A percentile compares a stretch with the other conserved stretches of the same genome.
These are phyloP conservation scores for Tragelaphus buxtoni DNA, from an alignment of 2,113 vertebrate species.

Conservation along the genomic window DNA sequence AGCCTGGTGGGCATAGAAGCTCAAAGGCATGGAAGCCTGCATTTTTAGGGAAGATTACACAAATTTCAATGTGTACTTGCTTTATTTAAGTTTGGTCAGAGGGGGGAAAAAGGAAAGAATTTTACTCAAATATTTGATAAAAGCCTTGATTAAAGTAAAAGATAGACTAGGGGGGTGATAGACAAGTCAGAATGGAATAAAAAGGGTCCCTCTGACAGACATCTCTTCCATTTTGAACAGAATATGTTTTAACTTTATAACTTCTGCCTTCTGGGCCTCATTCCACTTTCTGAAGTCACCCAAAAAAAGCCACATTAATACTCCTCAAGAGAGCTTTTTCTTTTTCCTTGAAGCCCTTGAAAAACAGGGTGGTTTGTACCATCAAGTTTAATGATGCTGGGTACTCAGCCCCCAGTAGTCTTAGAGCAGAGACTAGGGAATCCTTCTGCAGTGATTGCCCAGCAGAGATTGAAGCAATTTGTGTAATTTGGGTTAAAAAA, in stretches of 20 bases:
- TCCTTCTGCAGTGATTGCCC: neutral
- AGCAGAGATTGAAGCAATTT: neutral
- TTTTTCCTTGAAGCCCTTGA: conserved; percentile 9
- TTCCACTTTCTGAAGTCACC: neutral
- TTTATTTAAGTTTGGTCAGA: neutral
- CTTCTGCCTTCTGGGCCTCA: neutral
- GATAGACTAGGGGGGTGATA: neutral
- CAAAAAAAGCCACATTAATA: neutral
- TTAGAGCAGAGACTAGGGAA: neutral
- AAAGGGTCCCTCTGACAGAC: neutral
- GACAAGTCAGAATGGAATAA: neutral
- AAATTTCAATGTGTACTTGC: neutral
- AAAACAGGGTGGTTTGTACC: neutral
- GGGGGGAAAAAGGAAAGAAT: fast-evolving
- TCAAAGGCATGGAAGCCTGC: neutral
- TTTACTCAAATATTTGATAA: neutral
- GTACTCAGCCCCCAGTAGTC: neutral
- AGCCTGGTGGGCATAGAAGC: neutral
- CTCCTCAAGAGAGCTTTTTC: neutral
- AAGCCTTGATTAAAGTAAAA: neutral
- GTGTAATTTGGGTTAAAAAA: neutral
- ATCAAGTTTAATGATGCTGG: neutral
- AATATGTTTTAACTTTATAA: neutral
- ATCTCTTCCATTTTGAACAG: neutral
- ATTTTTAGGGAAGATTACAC: neutral